phyloP scores from a whole-genome alignment of 2,113 vertebrate species.

The Lutjanus erythropterus region DNA sequence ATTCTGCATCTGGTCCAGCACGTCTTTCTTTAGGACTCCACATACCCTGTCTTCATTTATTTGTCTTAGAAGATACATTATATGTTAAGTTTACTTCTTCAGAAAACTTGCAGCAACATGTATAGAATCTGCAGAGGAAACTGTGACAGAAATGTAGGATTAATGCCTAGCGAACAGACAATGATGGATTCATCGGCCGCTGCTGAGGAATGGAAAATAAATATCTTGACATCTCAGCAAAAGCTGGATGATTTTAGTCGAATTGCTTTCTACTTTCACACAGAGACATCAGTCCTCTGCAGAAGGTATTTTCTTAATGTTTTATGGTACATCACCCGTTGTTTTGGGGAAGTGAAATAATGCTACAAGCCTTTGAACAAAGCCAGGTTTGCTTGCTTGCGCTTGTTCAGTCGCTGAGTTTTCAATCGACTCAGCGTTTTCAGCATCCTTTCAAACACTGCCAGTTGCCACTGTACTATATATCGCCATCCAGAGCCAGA shows the following conservation, averaged over 20 bases:
- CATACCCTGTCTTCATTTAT: background rate
- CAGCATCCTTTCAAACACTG: conserved; percentile 47
- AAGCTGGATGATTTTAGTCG: conserved; percentile 37
- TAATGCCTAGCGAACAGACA: conserved; percentile 20
- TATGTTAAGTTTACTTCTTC: conserved; percentile 5
- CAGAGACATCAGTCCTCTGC: conserved; percentile 21
- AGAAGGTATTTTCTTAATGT: background rate
- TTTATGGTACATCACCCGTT: conserved; percentile 20
- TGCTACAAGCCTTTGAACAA: conserved; percentile 31
- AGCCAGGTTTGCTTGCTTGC: conserved; percentile 17
- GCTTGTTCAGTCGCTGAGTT: conserved; percentile 47
- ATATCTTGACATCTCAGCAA: conserved; percentile 39
- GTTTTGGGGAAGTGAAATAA: conserved; percentile 34
- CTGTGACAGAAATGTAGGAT: background rate
- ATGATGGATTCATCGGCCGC: conserved; percentile 29
- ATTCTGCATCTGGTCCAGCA: background rate
- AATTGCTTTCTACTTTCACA: conserved; percentile 28
- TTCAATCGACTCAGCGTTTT: conserved; percentile 63
- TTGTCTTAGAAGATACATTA: background rate
- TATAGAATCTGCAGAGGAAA: background rate
- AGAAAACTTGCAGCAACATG: conserved; percentile 1
- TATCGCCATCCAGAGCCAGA: conserved; percentile 54
- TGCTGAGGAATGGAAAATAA: conserved; percentile 35
- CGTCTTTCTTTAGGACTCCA: conserved; percentile 13
- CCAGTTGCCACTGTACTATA: conserved; percentile 47